Percentiles rank a stretch among this genome's conserved stretches.
Conservation (phyloP, 2,888 invertebrate species). For the Eupithecia subfuscata region DNA sequence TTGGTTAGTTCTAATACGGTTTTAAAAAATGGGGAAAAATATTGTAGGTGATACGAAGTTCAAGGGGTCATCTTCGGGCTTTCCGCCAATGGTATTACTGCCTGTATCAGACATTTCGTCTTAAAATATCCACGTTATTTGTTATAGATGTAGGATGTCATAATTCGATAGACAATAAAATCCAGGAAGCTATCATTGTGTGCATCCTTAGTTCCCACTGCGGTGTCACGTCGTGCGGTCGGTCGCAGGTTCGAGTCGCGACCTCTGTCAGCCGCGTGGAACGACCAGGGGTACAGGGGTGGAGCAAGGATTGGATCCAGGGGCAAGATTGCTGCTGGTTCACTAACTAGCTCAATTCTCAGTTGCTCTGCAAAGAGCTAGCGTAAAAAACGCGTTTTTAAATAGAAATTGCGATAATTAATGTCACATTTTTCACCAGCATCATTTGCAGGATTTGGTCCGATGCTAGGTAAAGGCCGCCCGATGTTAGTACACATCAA, state of each 20-base stretch:
- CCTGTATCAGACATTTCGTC: background rate
- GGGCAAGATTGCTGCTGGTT: background rate
- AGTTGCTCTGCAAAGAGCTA: background rate
- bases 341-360: background rate
- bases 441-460: background rate
- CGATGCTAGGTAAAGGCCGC: no score
- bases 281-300: slow-evolving; percentile 47
- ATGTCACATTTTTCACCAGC: background rate
- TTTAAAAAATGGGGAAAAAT: no score
- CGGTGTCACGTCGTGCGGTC: slow-evolving; percentile 67
- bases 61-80: no score
- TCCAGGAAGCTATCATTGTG: slow-evolving; percentile 62
- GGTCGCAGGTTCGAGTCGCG: slow-evolving; percentile 46
- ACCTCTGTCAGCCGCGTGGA: slow-evolving; percentile 59
- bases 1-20: no score
- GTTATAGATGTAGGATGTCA: background rate
- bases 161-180: slow-evolving; percentile 32
- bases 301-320: background rate
- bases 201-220: slow-evolving; percentile 62
- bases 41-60: no score
- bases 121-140: background rate
- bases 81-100: no score
- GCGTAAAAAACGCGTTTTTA: background rate
- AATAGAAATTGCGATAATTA: background rate
- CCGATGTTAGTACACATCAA: background rate